Base-by-base conservation (phyloP, 1,140 invertebrate genomes). In the Carcinoscorpius rotundicauda region DNA sequence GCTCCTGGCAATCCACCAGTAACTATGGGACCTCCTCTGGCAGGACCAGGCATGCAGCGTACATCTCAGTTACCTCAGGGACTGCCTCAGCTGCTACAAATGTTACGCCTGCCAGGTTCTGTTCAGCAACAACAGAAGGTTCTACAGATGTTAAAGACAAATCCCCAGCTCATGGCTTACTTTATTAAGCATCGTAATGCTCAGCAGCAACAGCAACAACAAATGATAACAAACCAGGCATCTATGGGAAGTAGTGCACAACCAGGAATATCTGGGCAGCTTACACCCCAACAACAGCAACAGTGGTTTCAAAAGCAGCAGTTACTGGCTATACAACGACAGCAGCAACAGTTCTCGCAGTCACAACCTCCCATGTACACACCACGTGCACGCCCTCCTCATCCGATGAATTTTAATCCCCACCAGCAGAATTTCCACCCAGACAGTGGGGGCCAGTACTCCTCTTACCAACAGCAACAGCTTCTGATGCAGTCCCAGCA, bases 131-230 rank as follows among this genome's bases (percentile, higher is more conserved):
- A 97, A 73, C 86, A 90, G 73, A 89, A 95, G 79, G 91, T 97
- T 62, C 80, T 97, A 51, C 85, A 87, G 71, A 94, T 98, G 72
- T 83, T 98, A 59, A 96, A 95, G 77, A 87, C 87, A 59, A 94
- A 97, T 81, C 94, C 94, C 58, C 91, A 91, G 66, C 81, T 98
- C 6, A 97, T 97, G 93, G 93, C 94, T 63, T 91, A 93, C 60
- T 95, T 97, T 74, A 93, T 98, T 63, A 94, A 94, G 76, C 91
- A 95, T 78, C 81, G 89, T 75, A 86, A 90, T 80, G 83, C 69
- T 29, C 74, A 74, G 58, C 75, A 75, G 70, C 75, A 68, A 73
- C 81, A 82, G 65, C 72, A 69, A 51, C 72, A 71, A 53, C 71
- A 66, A 66, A 62, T 66, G 53, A 64, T 67, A 51, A 4, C 61